phyloP scores from a whole-genome alignment of 2,888 invertebrate genomes.

The Ashinkailepas kermadecensis region DNA sequence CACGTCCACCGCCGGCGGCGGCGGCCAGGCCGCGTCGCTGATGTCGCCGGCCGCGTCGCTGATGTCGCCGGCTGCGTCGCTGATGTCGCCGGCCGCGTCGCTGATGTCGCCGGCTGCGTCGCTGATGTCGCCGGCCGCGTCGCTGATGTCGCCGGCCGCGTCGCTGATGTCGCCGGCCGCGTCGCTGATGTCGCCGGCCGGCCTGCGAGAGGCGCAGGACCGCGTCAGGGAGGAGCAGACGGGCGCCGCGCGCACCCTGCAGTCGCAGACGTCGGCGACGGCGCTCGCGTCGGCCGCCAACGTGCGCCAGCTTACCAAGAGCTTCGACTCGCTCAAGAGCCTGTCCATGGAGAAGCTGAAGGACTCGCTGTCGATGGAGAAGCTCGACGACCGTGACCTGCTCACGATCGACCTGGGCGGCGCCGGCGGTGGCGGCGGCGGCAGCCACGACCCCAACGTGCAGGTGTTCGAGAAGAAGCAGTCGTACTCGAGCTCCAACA shows the following conservation, averaged over 20 bases:
- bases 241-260: background rate
- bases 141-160: background rate
- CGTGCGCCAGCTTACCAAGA: conserved; percentile 6
- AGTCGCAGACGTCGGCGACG: background rate
- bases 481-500: conserved; percentile 5
- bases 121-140: background rate
- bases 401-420: background rate
- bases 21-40: background rate
- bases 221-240: background rate
- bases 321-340: conserved; percentile 12
- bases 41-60: too few species aligned
- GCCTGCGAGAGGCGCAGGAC: background rate
- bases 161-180: background rate
- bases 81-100: background rate
- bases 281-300: background rate
- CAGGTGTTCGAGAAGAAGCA: conserved; percentile 16
- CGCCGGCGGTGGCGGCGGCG: background rate
- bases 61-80: background rate
- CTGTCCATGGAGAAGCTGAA: conserved; percentile 15
- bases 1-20: background rate
- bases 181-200: background rate
- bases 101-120: background rate
- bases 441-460: background rate
- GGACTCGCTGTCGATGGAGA: conserved; percentile 19
- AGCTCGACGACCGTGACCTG: background rate